Percentiles rank a stretch among this genome's conserved stretches.
Conservation (phyloP, 2,797 vertebrate genomes). For the Chiroxiphia lanceolata region DNA sequence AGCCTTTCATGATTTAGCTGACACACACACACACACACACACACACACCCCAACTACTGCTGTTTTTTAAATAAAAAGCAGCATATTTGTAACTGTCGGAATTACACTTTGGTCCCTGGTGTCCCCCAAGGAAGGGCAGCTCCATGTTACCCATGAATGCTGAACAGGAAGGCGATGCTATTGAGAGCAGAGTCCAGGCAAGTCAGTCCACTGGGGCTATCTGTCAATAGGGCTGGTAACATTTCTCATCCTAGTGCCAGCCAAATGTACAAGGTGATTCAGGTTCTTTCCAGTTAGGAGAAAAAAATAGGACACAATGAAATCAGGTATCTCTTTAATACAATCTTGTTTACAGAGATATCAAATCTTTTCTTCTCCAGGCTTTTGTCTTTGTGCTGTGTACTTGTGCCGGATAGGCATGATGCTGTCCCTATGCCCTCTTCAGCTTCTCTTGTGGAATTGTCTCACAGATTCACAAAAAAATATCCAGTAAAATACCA, state of each 20-base stretch:
- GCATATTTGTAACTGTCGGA: background rate
- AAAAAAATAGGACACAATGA: background rate
- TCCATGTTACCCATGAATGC: fast-evolving
- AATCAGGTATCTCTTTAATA: background rate
- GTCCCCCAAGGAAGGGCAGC: background rate
- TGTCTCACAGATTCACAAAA: background rate
- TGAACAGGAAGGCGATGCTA: background rate
- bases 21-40: too few relatives aligned
- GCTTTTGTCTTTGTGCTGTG: background rate
- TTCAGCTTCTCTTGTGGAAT: background rate
- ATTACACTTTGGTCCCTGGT: background rate
- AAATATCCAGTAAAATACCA: background rate
- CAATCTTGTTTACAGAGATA: background rate
- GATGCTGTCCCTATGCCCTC: background rate
- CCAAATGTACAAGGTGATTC: background rate
- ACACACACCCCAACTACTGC: background rate
- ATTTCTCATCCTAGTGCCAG: background rate
- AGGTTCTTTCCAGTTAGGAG: background rate
- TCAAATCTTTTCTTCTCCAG: background rate
- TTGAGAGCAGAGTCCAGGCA: background rate
- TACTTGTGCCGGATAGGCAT: background rate
- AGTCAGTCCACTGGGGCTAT: background rate
- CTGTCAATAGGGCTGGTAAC: background rate
- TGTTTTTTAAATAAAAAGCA: background rate
- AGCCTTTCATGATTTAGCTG: background rate